These are phyloP conservation scores for human (Homo sapiens) DNA, from an alignment of 2,113 vertebrate species.

Conservation along the genomic window GRCh38 chr18:46009001-46009500, in stretches of 20 bases:
- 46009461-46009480: conserved; percentile 43
- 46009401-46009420: conserved; percentile 62
- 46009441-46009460: background rate
- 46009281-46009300: background rate
- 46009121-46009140: background rate
- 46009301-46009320: conserved; percentile 35
- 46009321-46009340: conserved; percentile 54
- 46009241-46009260: background rate
- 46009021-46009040: background rate
- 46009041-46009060: background rate
- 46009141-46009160: background rate
- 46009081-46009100: background rate
- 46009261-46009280: conserved; percentile 62
- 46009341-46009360: background rate
- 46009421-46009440: background rate
- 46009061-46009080: background rate
- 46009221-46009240: background rate
- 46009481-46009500: background rate
- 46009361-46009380: background rate
- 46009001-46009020: background rate
- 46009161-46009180: background rate
- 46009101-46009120: background rate
- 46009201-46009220: rapidly evolving
- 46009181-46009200: background rate
- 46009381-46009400: background rate